Base-by-base conservation (phyloP, 92 coral and sea anemone genomes). In the Paragorgia papillata region DNA sequence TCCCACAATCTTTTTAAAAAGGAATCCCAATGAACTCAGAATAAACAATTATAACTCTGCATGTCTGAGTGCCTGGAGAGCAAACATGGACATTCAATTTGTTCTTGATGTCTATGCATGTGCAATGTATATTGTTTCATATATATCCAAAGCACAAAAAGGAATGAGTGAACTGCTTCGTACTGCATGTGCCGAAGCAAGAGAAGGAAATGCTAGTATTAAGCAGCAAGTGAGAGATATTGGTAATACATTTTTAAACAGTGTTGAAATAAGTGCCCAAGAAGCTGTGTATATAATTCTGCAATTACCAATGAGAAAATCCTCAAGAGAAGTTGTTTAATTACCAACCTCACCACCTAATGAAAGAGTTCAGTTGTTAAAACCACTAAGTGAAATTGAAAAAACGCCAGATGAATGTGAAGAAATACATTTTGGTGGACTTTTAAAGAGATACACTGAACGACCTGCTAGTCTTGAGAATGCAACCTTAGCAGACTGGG, bases 401-500 rank as follows among this genome's bases (percentile, higher is more conserved):
- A 69, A 74, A 61, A 82, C 50, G 82, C 81, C 73, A 60, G 82
- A 75, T 82, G 86, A 75, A 49, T 25, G 77, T 80, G 84, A 67
- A 35, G 61, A 79, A 15, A 66, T 80, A 29, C 71, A 81, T 17
- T 64, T 62, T 30, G 63, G 85, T 81, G 85, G 85, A 37, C 63
- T 70, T 19, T 44, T 70, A 32, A 68, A 83, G 48, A 57, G 87
- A 43, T 83, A 83, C 77, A 46, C 34, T 27, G 77, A 83, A 17
- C 78, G 71, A 17, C 76, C 82, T 62, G 55, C 40, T 31, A 79
- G 39, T 25, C 80, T 84, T 2, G 83, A 79, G 64, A 7, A 50
- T 67, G 75, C 33, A 31, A 71, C 85, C 32, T 73, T 81, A 48
- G 86, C 86, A 73, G 86, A 82, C 80, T 84, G 88, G 88, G 88